A percentile compares a stretch with the other conserved stretches of the same genome.
Conservation (phyloP, 2,113 vertebrate species). For the Lampris incognitus region DNA sequence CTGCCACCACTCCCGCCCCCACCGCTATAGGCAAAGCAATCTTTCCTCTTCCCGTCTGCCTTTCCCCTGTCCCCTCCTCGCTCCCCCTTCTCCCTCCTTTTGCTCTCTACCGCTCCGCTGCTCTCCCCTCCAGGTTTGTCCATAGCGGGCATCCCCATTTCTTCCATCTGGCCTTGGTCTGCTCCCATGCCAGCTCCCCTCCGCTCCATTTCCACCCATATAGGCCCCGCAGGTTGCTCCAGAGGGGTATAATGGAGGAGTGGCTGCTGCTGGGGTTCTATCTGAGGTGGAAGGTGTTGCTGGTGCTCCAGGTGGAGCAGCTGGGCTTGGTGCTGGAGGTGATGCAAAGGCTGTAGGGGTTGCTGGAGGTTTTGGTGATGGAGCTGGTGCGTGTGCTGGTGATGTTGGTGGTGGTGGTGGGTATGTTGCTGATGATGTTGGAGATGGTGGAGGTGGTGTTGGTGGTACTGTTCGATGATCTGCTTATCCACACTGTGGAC, state of each 20-base stretch:
- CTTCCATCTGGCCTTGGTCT: constrained; percentile 42
- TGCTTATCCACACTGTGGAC: constrained; percentile 42
- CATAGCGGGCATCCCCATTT: constrained; percentile 10
- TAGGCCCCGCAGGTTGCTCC: constrained; percentile 39
- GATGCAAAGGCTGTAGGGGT: constrained; percentile 65
- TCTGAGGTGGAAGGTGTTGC: constrained; percentile 33
- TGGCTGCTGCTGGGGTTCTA: constrained; percentile 56
- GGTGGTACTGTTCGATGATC: constrained; percentile 64
- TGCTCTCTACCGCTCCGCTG: constrained; percentile 28
- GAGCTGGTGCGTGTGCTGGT: constrained; percentile 33
- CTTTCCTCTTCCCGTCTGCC: constrained; percentile 46
- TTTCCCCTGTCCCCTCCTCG: constrained; percentile 34
- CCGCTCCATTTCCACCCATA: constrained; percentile 65
- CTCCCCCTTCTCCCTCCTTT: constrained; percentile 41
- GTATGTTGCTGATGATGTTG: constrained; percentile 5
- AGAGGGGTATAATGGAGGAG: constrained; percentile 71
- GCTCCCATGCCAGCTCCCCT: background rate
- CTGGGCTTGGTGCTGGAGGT: constrained; percentile 65
- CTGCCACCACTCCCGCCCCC: background rate
- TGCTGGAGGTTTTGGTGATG: constrained; percentile 59
- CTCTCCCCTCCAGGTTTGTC: constrained; percentile 11
- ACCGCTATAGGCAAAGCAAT: constrained; percentile 66
- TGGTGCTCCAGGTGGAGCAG: constrained; percentile 54
- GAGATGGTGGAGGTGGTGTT: constrained; percentile 65
- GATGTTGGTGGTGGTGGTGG: background rate